Percentiles rank a stretch among this genome's conserved stretches.
These are phyloP conservation scores for Cromileptes altivelis DNA, from an alignment of 2,113 vertebrate species.

Conservation along the genomic window DNA sequence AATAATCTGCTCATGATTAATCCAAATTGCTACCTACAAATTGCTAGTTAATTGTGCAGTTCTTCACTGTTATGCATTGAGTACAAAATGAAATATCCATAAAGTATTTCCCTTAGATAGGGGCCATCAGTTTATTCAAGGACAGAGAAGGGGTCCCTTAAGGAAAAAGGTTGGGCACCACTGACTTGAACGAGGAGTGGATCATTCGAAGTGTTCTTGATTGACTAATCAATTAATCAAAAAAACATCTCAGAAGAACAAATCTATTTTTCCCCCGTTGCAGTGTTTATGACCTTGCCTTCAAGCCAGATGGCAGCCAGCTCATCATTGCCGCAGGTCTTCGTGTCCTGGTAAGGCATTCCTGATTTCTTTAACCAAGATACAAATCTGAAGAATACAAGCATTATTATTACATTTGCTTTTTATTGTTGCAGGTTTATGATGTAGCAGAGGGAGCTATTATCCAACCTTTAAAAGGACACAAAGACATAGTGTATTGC, in stretches of 20 bases:
- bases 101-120: too few species aligned
- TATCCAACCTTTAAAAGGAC: slow-evolving; percentile 95
- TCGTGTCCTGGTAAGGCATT: slow-evolving; percentile 91
- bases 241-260: neutral
- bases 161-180: too few species aligned
- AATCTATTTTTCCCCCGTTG: slow-evolving; percentile 14
- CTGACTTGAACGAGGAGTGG: neutral
- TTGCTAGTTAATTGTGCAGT: too few species aligned
- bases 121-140: too few species aligned
- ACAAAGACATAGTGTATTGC: slow-evolving; percentile 96
- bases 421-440: slow-evolving; percentile 88
- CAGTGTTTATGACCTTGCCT: slow-evolving; percentile 96
- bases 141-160: too few species aligned
- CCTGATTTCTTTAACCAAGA: neutral
- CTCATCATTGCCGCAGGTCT: slow-evolving; percentile 96
- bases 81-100: too few species aligned
- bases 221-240: neutral
- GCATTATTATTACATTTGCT: neutral
- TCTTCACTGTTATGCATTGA: too few species aligned
- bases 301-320: slow-evolving; percentile 98
- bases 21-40: too few species aligned
- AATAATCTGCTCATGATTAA: too few species aligned
- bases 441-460: slow-evolving; percentile 95
- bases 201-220: neutral
- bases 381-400: neutral